phyloP scores from a whole-genome alignment of 2,797 vertebrate genomes.

The Gadopsis marmoratus region DNA sequence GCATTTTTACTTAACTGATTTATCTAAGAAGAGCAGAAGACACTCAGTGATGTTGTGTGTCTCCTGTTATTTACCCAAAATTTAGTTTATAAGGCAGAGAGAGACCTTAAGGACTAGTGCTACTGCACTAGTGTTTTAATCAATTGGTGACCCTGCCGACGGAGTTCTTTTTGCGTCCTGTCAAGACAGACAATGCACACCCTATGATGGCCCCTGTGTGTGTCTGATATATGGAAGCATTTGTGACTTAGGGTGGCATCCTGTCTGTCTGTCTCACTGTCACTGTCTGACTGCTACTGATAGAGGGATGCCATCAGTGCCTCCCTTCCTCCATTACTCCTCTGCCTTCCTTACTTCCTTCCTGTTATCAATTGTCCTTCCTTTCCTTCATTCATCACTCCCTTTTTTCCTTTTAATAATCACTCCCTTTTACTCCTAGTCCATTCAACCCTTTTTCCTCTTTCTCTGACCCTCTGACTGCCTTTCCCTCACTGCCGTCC shows the following conservation, averaged over 20 bases:
- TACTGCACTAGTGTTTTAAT: slow-evolving; percentile 42
- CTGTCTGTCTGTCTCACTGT: slow-evolving; percentile 81
- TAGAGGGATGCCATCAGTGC: slow-evolving; percentile 52
- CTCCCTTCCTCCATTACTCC: slow-evolving; percentile 38
- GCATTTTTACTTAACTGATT: slow-evolving; percentile 6
- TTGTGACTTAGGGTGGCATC: slow-evolving; percentile 78
- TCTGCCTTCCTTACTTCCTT: slow-evolving; percentile 29
- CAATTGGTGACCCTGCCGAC: slow-evolving; percentile 59
- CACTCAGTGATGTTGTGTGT: neutral
- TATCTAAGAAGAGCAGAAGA: slow-evolving; percentile 1
- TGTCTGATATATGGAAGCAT: slow-evolving; percentile 68
- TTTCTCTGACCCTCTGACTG: neutral
- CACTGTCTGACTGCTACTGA: slow-evolving; percentile 68
- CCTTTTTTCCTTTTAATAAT: too few relatives aligned
- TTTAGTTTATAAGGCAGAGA: neutral
- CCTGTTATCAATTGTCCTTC: neutral
- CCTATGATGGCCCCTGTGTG: slow-evolving; percentile 48
- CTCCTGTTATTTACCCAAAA: neutral
- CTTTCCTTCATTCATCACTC: slow-evolving; percentile 1
- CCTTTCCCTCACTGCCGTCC: rapidly evolving
- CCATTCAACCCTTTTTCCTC: neutral
- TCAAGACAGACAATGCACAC: slow-evolving; percentile 46
- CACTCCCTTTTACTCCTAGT: too few relatives aligned
- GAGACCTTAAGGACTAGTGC: slow-evolving; percentile 18
- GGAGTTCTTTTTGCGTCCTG: slow-evolving; percentile 47